Evolutionary conservation across 2,113 vertebrate genomes (phyloP), one percentile per base, ranked within the genome.

Genomic region (Marcusenius ussheri): DNA sequence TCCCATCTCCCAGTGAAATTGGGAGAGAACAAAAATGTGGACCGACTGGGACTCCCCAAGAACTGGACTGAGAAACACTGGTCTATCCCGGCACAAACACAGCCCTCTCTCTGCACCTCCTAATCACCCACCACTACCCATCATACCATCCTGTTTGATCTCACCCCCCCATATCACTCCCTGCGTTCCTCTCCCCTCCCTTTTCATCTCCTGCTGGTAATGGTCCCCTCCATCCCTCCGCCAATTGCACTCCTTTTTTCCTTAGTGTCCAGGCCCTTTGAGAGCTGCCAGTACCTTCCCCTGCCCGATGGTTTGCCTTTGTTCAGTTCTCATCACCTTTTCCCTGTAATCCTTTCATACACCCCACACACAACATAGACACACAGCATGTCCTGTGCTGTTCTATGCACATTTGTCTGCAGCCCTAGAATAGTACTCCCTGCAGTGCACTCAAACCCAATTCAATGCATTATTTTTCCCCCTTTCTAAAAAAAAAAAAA

Each of bases 131-230:
- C 66, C 87, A 27, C 7, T 83, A 50, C 27, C 74, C 77, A 83
- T 56, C 74, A 53, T 51, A 83, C 51, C 24, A 35, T n/a, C 88
- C 47, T 74, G 49, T 89, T 89, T 89, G 88, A 83, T 89, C 47
- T 89, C 45, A 8, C 42, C 45, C 45, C 45, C 13, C 83, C 56
- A 45, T n/a, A 53, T 35, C 46, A 47, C 11, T 47, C 46, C 24
- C 66, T 15, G 45, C 9, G 0, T 35, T 50, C 56, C 35, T 88
- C 58, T 70, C 11, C 45, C 62, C n/a, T 13, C 88, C 21, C 66
- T 5, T 47, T 24, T 80, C 45, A 70, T 88, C 62, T 88, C n/a
- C 46, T 80, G 62, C 27, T 8, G 31, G 46, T 89, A 70, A 80
- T 51, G 88, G 46, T 35, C 1, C 66, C 13, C 21, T 15, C 74